Evolutionary conservation across 2,888 invertebrate species (phyloP), one percentile per base, ranked within the genome.

Genomic region (Thalpophila matura): DNA sequence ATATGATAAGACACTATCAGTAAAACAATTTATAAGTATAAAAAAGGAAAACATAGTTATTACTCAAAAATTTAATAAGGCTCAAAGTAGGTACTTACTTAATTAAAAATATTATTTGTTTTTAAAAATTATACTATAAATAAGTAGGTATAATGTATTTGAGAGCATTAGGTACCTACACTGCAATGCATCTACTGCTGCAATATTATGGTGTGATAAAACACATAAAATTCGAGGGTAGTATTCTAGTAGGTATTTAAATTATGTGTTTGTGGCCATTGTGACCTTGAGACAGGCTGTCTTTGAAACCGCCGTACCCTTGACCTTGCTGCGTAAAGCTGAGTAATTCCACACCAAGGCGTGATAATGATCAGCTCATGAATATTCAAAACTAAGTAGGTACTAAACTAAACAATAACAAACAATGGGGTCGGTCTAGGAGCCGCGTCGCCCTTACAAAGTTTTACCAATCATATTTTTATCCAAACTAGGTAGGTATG

Each of bases 321-420:
- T 75, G 72, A 58, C 75, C 55, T 60, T 42, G 18, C 53, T 66
- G 59, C 68, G 66, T 51, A 51, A 55, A 45, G 57, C 27, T 43
- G n/a, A n/a, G n/a, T n/a, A n/a, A n/a, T n/a, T n/a, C n/a, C 12
- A 16, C 42, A 47, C 33, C 24, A 29, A 37, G 54, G 72, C 51
- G 46, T 78, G 79, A 82, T 81, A 67, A 74, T 66, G 47, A 79
- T 81, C 76, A 61, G 37, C 66, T 49, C 75, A 77, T 79, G 66
- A 79, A 69, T 69, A 54, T 33, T 54, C 22, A n/a, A 29, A 27
- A 45, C 18, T 20, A 6, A 47, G 16, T 12, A 10, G 20, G 29
- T 27, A 29, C 16, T 24, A 24, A 64, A 57, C 50, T 35, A 42
- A 62, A 64, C 49, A 74, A 59, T 31, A 74, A 66, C 59, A 74